Percentiles rank a stretch among this genome's conserved stretches.
Conservation (phyloP, 2,113 vertebrate genomes). For the Stigmatopora nigra region DNA sequence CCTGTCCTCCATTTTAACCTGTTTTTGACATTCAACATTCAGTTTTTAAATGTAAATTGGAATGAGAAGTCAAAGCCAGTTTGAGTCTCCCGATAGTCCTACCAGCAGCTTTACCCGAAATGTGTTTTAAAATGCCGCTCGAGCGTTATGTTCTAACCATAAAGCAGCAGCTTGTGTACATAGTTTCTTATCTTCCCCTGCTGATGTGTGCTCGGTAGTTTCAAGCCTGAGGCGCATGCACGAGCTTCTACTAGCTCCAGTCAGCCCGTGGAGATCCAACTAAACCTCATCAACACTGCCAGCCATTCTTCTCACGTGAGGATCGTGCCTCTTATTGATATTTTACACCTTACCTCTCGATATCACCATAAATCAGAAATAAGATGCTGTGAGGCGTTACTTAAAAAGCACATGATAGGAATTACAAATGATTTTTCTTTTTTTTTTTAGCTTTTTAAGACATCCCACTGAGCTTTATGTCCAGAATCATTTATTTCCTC, state of each 20-base stretch:
- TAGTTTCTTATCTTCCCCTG: slow-evolving; percentile 56
- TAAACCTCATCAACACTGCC: slow-evolving; percentile 27
- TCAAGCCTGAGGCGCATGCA: slow-evolving; percentile 47
- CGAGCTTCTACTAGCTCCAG: slow-evolving; percentile 26
- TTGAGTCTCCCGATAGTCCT: slow-evolving; percentile 29
- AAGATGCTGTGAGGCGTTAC: background rate
- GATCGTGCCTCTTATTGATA: slow-evolving; percentile 17
- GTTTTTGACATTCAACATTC: slow-evolving; percentile 23
- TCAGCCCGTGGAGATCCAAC: slow-evolving; percentile 19
- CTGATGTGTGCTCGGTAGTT: slow-evolving; percentile 55
- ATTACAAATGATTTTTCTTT: background rate
- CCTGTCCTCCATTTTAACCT: slow-evolving; percentile 5
- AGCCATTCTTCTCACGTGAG: slow-evolving; percentile 15
- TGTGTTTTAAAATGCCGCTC: slow-evolving; percentile 54
- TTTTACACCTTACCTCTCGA: slow-evolving; percentile 13
- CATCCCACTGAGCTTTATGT: slow-evolving; percentile 33
- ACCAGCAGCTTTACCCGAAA: slow-evolving; percentile 43
- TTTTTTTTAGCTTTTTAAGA: background rate
- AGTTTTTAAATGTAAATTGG: slow-evolving; percentile 32
- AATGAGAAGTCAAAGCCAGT: slow-evolving; percentile 49
- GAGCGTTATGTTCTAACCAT: slow-evolving; percentile 57
- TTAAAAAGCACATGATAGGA: background rate
- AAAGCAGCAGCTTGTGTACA: slow-evolving; percentile 63
- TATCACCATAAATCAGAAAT: background rate
- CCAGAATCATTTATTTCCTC: slow-evolving; percentile 23